phyloP scores from a whole-genome alignment of 2,113 vertebrate species.

The Budorcas taxicolor region DNA sequence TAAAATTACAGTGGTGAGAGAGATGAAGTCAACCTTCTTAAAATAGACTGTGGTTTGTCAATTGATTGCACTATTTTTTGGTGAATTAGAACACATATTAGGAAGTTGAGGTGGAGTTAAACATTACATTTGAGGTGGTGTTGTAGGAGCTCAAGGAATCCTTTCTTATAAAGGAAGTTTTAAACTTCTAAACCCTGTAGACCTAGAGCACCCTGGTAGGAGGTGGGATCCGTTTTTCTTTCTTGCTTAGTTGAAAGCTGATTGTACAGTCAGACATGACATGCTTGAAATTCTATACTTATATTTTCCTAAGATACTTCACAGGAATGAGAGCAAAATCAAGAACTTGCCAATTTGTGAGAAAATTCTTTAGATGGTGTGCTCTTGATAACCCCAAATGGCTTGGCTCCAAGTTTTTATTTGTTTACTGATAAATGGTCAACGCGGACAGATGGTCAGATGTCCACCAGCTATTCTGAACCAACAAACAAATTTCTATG shows the following conservation, averaged over 20 bases:
- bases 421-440: neutral
- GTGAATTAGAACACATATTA: neutral
- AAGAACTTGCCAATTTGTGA: neutral
- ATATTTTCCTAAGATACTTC: neutral
- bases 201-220: neutral
- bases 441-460: neutral
- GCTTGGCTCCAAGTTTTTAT: neutral
- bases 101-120: neutral
- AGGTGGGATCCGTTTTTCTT: neutral
- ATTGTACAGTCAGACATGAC: neutral
- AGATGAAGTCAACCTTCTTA: neutral
- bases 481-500: neutral
- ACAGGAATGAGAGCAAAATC: neutral
- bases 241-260: neutral
- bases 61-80: neutral
- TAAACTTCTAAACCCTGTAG: neutral
- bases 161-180: neutral
- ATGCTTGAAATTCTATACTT: neutral
- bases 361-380: neutral
- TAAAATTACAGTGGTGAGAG: neutral
- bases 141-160: neutral
- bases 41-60: neutral
- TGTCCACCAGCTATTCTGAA: neutral
- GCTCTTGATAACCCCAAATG: neutral
- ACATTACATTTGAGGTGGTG: neutral